A percentile compares a stretch with the other conserved stretches of the same genome.
These are phyloP conservation scores for Lasioglossum lativentre DNA, from an alignment of 2,888 invertebrate species.

Conservation along the genomic window DNA sequence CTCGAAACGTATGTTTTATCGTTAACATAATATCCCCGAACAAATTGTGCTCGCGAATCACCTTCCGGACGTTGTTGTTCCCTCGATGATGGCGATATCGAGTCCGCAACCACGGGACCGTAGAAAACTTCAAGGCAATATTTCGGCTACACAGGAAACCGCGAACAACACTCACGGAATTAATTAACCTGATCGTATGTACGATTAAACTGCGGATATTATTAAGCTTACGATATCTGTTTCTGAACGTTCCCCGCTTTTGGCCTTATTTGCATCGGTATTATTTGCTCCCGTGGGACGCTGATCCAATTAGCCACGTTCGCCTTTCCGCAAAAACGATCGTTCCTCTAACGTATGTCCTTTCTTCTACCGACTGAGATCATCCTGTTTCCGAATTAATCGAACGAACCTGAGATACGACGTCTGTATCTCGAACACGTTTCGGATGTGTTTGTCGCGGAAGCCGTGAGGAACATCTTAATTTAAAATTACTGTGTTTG, in stretches of 20 bases:
- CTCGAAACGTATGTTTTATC: background rate
- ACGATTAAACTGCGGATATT: constrained; percentile 19
- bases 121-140: constrained; percentile 9
- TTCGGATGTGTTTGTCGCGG: background rate
- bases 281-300: constrained; percentile 15
- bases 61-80: constrained; percentile 62
- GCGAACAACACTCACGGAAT: constrained; percentile 7
- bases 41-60: constrained; percentile 36
- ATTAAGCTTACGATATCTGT: constrained; percentile 17
- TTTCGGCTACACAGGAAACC: constrained; percentile 21
- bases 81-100: constrained; percentile 52
- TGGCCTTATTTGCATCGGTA: constrained; percentile 22
- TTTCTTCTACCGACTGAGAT: background rate
- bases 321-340: constrained; percentile 35
- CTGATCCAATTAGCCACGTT: constrained; percentile 32
- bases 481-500: background rate
- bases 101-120: constrained; percentile 13
- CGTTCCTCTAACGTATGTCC: constrained; percentile 35
- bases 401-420: background rate
- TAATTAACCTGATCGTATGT: constrained; percentile 50
- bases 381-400: background rate
- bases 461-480: background rate
- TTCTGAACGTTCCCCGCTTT: background rate
- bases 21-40: background rate
- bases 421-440: constrained; percentile 7